A percentile compares a stretch with the other conserved stretches of the same genome.
Evolutionary conservation across 2,113 vertebrate genomes (phyloP).

Genomic region (Urocolius indicus): DNA sequence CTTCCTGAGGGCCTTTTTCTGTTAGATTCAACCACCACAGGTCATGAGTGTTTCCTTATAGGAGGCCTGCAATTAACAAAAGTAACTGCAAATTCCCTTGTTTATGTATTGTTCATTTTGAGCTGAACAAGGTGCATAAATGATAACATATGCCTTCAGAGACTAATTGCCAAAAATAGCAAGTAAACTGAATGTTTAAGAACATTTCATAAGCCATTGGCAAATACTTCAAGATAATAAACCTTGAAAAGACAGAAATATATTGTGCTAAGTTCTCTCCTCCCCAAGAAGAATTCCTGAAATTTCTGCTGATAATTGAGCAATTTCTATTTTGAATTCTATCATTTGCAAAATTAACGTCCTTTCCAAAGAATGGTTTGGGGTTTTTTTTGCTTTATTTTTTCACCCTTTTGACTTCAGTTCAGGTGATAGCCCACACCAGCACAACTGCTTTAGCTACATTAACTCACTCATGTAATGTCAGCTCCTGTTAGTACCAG

Average conservation of each 20-base stretch:
- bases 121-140: constrained; percentile 2
- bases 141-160: not conserved
- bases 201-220: not conserved
- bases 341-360: not conserved
- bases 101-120: not conserved
- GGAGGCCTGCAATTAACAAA: not conserved
- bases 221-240: not conserved
- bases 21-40: not conserved
- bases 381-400: not conserved
- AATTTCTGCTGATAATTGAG: not conserved
- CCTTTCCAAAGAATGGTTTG: not conserved
- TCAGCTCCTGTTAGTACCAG: constrained; percentile 22
- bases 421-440: not conserved
- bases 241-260: not conserved
- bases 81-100: not conserved
- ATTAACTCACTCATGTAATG: constrained; percentile 3
- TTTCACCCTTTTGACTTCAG: not conserved
- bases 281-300: not conserved
- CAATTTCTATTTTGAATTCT: not conserved
- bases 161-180: not conserved
- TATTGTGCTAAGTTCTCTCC: fast-evolving
- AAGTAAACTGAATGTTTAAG: not conserved
- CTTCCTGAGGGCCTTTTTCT: not conserved
- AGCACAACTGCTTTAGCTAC: not conserved
- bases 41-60: not conserved